Conservation (phyloP, 2,797 vertebrate genomes). For the Paguma larvata region DNA sequence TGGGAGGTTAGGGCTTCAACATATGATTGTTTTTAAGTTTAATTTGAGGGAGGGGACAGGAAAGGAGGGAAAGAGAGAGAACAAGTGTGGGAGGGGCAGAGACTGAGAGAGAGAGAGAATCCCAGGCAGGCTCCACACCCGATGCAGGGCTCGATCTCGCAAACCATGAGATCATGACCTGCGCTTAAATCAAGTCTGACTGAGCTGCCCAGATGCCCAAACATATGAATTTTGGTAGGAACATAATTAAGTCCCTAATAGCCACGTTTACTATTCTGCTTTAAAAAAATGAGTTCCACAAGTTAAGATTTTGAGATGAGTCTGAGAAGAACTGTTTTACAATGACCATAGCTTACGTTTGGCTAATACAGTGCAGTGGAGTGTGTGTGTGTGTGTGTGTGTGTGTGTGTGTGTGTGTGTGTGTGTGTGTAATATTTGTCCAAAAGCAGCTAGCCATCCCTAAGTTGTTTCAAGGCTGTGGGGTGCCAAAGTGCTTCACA, state of each 20-base stretch:
- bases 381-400: background rate
- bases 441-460: background rate
- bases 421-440: background rate
- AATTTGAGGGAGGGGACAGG: no score
- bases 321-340: background rate
- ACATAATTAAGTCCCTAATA: background rate
- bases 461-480: background rate
- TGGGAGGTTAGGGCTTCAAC: background rate
- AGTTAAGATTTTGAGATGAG: constrained; percentile 10
- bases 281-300: background rate
- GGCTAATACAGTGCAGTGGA: background rate
- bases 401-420: background rate
- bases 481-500: background rate
- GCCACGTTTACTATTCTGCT: background rate
- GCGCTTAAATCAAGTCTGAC: no score
- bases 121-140: no score
- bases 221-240: background rate
- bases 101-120: no score
- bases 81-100: no score
- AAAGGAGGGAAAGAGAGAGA: no score
- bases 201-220: background rate
- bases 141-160: no score
- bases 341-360: constrained; percentile 25
- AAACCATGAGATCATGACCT: no score
- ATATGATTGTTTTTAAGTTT: background rate